Percentiles rank a stretch among this genome's conserved stretches.
These are phyloP conservation scores for Gasterosteus aculeatus DNA, from an alignment of 2,113 vertebrate species.

Conservation along the genomic window DNA sequence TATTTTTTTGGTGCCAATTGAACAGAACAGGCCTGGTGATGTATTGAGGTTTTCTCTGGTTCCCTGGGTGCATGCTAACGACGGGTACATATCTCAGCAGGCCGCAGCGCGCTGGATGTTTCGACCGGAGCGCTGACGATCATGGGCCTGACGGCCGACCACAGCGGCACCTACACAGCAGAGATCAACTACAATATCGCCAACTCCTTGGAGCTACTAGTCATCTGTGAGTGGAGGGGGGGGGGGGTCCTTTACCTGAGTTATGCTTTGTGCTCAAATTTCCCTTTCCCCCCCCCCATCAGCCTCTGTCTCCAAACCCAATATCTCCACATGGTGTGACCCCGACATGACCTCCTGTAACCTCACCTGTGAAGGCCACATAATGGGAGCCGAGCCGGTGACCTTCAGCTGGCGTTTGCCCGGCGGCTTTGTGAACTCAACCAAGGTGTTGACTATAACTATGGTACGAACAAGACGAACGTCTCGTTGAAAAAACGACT, in stretches of 20 bases:
- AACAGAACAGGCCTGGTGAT: too few species aligned
- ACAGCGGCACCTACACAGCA: not conserved
- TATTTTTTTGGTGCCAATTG: not conserved
- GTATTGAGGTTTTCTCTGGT: too few species aligned
- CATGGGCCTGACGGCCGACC: not conserved
- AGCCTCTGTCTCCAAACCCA: not conserved
- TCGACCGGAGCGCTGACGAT: not conserved
- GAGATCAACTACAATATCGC: not conserved
- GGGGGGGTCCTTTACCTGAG: too few species aligned
- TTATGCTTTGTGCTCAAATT: too few species aligned
- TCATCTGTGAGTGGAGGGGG: not conserved
- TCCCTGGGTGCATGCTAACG: not conserved
- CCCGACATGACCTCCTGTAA: not conserved
- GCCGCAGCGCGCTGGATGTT: not conserved
- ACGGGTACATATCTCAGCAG: not conserved
- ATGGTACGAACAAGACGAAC: not conserved
- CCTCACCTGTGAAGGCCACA: not conserved
- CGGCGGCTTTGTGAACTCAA: not conserved
- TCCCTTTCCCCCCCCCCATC: not conserved
- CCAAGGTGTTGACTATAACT: not conserved
- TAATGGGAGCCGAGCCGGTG: not conserved
- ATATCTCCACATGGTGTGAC: not conserved
- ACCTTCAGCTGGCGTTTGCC: not conserved
- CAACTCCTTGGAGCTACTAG: not conserved
- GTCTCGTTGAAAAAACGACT: too few species aligned